A percentile compares a stretch with the other conserved stretches of the same genome.
Evolutionary conservation across 2,888 invertebrate species (phyloP).

Genomic region (Elysia crispata): DNA sequence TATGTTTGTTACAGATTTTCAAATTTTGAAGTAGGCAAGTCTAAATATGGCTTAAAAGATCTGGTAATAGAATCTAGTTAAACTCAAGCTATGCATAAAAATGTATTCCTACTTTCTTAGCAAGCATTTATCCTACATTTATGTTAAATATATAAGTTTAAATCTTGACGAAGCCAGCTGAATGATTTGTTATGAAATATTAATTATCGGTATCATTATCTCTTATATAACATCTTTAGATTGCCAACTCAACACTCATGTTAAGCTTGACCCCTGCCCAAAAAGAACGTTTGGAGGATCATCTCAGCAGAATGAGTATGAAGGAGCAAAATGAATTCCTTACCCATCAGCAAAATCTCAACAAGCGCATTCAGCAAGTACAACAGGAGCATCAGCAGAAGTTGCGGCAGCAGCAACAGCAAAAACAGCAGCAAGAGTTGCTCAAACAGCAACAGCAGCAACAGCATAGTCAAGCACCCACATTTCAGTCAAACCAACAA

Average conservation of each 20-base stretch:
- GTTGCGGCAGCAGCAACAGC: not conserved
- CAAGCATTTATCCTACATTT: too few relatives aligned
- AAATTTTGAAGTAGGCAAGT: too few relatives aligned
- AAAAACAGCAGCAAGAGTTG: slow-evolving; percentile 4
- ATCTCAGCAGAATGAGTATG: slow-evolving; percentile 39
- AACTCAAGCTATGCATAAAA: too few relatives aligned
- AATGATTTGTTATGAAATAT: too few relatives aligned
- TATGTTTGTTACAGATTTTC: too few relatives aligned
- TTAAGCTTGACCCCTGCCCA: slow-evolving; percentile 40
- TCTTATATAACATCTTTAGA: slow-evolving; percentile 25
- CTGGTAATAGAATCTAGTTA: too few relatives aligned
- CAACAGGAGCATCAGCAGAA: slow-evolving; percentile 27
- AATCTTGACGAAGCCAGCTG: too few relatives aligned
- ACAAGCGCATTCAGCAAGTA: slow-evolving; percentile 36
- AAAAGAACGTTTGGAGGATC: slow-evolving; percentile 38
- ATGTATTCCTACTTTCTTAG: too few relatives aligned
- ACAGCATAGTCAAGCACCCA: not conserved
- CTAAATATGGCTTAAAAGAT: too few relatives aligned
- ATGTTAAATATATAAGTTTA: too few relatives aligned
- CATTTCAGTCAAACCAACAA: not conserved
- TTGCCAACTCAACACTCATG: slow-evolving; percentile 40
- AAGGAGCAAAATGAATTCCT: slow-evolving; percentile 42
- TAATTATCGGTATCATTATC: too few relatives aligned
- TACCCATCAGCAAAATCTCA: slow-evolving; percentile 44
- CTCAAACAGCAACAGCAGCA: slow-evolving; percentile 10